These are phyloP conservation scores for Lanius ludovicianus DNA, from an alignment of 2,113 vertebrate genomes.

Conservation along the genomic window DNA sequence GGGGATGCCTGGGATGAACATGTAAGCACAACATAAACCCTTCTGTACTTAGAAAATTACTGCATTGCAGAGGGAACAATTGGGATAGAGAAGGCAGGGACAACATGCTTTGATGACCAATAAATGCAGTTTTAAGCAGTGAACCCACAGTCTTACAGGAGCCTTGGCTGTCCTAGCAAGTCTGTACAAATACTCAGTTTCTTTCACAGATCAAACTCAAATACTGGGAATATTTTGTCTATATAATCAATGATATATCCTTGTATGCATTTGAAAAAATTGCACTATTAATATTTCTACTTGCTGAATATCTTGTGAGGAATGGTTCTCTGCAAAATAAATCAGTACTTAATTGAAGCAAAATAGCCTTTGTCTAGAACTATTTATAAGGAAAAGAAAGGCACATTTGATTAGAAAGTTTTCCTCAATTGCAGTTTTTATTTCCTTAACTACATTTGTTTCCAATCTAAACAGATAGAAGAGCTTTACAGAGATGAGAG, in stretches of 20 bases:
- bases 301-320: neutral
- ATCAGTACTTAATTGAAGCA: neutral
- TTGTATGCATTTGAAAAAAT: neutral
- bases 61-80: neutral
- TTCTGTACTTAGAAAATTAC: neutral
- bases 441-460: neutral
- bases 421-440: neutral
- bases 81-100: neutral
- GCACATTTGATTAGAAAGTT: neutral
- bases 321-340: neutral
- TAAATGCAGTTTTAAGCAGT: neutral
- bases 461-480: neutral
- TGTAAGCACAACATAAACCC: constrained; percentile 79
- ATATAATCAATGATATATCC: neutral
- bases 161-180: neutral
- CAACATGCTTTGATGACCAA: neutral
- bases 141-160: neutral
- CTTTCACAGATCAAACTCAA: neutral
- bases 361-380: neutral
- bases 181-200: neutral
- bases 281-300: neutral
- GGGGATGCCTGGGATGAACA: constrained; percentile 97
- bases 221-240: neutral
- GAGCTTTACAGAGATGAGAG: neutral
- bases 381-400: neutral